These are phyloP conservation scores for Bombus superbus DNA, from an alignment of 1,140 invertebrate genomes.

Conservation along the genomic window DNA sequence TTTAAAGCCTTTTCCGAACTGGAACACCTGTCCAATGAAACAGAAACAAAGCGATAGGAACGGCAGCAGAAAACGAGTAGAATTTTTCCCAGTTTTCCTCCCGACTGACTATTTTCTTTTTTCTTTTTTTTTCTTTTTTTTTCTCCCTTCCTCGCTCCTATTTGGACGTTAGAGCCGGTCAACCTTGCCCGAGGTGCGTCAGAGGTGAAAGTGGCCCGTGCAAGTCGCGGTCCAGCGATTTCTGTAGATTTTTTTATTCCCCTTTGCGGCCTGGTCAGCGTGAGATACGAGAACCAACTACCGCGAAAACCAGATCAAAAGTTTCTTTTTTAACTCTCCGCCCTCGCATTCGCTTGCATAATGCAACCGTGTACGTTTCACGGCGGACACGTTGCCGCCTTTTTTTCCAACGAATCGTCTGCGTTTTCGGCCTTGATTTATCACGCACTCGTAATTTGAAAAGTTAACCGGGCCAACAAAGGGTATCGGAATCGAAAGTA, in stretches of 20 bases:
- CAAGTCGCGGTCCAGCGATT: constrained; percentile 42
- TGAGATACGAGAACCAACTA: background rate
- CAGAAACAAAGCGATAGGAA: background rate
- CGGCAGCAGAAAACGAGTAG: background rate
- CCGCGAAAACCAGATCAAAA: background rate
- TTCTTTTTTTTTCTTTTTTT: background rate
- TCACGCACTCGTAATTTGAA: background rate
- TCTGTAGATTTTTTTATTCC: constrained; percentile 8
- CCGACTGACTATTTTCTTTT: background rate
- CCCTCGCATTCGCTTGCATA: background rate
- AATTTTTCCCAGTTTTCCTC: constrained; percentile 36
- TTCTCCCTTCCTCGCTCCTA: background rate
- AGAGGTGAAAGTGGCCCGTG: constrained; percentile 42
- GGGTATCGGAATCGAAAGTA: background rate
- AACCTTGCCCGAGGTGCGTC: constrained; percentile 16
- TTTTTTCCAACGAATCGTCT: background rate
- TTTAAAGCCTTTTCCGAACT: too few relatives aligned
- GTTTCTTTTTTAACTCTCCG: background rate
- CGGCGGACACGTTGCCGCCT: too few relatives aligned
- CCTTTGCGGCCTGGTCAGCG: background rate
- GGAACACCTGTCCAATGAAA: background rate
- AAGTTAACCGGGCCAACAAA: background rate
- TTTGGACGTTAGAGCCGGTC: constrained; percentile 26
- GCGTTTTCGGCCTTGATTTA: too few relatives aligned
- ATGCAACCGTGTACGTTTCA: background rate